Evolutionary conservation across 2,797 vertebrate genomes (phyloP).

Genomic region (Eremophila alpestris): DNA sequence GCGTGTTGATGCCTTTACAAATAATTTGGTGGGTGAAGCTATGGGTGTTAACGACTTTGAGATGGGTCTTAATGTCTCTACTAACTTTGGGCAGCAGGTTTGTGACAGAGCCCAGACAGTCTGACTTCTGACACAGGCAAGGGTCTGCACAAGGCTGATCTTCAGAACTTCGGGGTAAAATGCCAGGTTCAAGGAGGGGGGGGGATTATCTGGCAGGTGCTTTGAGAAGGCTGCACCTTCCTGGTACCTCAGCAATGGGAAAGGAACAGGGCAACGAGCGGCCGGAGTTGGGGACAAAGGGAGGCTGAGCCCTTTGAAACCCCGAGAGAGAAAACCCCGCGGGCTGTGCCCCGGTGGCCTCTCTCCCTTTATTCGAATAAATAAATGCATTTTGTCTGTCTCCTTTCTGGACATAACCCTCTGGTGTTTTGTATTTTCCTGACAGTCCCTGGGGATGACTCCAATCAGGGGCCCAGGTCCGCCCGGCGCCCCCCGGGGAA

Average conservation of each 20-base stretch:
- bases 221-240: background rate
- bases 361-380: background rate
- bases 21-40: background rate
- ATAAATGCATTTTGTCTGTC: too few relatives aligned
- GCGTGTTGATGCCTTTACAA: background rate
- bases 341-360: background rate
- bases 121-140: background rate
- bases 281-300: background rate
- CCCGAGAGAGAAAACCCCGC: background rate
- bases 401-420: background rate
- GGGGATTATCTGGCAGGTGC: accelerated
- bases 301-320: background rate
- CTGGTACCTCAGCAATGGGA: background rate
- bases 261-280: background rate
- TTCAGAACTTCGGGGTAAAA: background rate
- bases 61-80: background rate
- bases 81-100: too few relatives aligned
- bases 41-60: background rate
- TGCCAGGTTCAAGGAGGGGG: background rate
- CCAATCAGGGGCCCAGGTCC: background rate
- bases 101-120: background rate
- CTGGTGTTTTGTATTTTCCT: background rate
- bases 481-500: background rate
- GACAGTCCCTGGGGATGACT: background rate
- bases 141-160: too few relatives aligned